Conservation (phyloP, 2,888 invertebrate genomes). For the Bombylius major region DNA sequence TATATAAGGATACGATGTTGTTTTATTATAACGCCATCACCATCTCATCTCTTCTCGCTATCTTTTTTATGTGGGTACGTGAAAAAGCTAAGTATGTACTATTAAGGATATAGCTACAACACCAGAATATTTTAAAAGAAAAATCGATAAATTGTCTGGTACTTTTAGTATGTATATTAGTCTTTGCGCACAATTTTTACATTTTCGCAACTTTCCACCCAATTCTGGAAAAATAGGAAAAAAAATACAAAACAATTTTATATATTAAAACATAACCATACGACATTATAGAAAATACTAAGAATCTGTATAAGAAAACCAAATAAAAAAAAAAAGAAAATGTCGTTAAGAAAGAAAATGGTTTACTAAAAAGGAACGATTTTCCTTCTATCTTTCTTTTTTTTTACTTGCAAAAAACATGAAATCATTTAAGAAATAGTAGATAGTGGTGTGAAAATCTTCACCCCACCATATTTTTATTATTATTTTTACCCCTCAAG, state of each 20-base stretch:
- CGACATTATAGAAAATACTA: background rate
- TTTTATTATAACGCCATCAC: too few species aligned
- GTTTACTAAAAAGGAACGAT: background rate
- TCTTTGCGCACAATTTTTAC: constrained; percentile 10
- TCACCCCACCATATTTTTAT: background rate
- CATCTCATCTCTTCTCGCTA: too few species aligned
- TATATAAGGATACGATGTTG: too few species aligned
- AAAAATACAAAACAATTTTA: background rate
- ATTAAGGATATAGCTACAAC: background rate
- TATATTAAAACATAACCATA: too few species aligned
- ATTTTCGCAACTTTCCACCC: constrained; percentile 13
- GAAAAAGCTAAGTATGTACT: too few species aligned
- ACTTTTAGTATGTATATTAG: background rate
- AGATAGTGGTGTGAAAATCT: background rate
- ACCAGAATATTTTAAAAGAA: background rate
- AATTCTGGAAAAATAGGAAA: background rate
- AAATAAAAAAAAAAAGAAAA: background rate
- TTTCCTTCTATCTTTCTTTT: background rate
- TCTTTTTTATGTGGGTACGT: too few species aligned
- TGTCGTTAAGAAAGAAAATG: background rate
- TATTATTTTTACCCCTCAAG: background rate
- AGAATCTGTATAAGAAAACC: background rate
- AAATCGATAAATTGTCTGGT: constrained; percentile 7
- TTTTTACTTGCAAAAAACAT: too few species aligned
- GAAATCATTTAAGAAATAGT: background rate